Evolutionary conservation across 1,140 invertebrate species (phyloP), one percentile per base, ranked within the genome.

Genomic region (Lineus longissimus): DNA sequence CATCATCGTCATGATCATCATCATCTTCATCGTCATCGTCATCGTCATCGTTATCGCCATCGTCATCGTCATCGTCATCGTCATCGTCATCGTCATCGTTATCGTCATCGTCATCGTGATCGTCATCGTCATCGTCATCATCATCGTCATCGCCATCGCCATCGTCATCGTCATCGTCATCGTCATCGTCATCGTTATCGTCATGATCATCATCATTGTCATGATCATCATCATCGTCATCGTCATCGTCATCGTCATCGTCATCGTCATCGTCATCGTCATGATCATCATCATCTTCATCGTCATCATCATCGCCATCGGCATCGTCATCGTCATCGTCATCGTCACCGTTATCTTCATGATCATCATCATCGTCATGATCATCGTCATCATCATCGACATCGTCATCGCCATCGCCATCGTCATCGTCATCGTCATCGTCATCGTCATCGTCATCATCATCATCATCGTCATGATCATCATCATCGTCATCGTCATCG

Each of bases 31-130:
- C n/a, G n/a, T n/a, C n/a, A n/a, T n/a, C n/a, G n/a, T n/a, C n/a
- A n/a, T n/a, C n/a, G 40, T 43, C 40, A n/a, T 43, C 40, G n/a
- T 43, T n/a, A 43, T 43, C 40, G n/a, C n/a, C 40, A 43, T 43
- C 40, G n/a, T 43, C n/a, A 43, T 43, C 11, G 40, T 43, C 11
- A 13, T 43, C n/a, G 40, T 43, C 40, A 43, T 43, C 40, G n/a
- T 11, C n/a, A 13, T n/a, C 11, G 11, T 11, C 11, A 13, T 13
- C 11, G 11, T 13, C 11, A 43, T n/a, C 40, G 11, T 13, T 43
- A 11, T 13, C 11, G 40, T n/a, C 11, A 43, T 11, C 40, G n/a
- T 13, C n/a, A 11, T 13, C n/a, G 40, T 43, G 11, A 43, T 43
- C 11, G n/a, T n/a, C n/a, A n/a, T 13, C 11, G 40, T 11, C 11